Evolutionary conservation across 2,113 vertebrate genomes (phyloP), one percentile per base, ranked within the genome.

Genomic region (Chitala chitala): DNA sequence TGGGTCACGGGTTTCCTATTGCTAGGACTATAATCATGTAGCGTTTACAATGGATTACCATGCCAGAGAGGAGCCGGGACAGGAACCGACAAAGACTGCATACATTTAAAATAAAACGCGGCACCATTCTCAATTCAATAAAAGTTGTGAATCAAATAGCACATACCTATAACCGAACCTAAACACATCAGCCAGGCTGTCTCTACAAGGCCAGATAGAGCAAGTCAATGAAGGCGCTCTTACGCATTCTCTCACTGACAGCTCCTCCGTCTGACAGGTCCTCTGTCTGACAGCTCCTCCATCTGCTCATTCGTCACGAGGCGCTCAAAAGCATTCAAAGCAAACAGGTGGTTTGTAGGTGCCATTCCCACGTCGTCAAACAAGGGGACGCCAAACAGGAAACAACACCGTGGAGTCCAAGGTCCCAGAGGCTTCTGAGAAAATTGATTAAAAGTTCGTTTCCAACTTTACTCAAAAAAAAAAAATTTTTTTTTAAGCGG

Each of bases 391-490:
- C 82, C 74, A 85, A 78, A 82, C 70, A 36, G 87, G 89, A 89
- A 89, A 86, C 87, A 79, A 85, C 88, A 86, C 83, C 86, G 86
- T 70, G 85, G 85, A 83, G 83, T 86, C 85, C 83, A n/a, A n/a
- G n/a, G 88, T 85, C 87, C 89, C 85, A 68, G 71, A 86, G 88
- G 85, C 82, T 81, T 42, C 3, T 63, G 87, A 86, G 87, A 84
- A 89, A 91, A 91, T 91, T 88, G 88, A 91, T 91, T 91, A 90
- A 90, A 92, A 92, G 89, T 90, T 91, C 89, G 89, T 90, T 91
- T 92, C 90, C 89, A 73, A 64, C 88, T 90, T 91, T 87, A 86
- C 86, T 90, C 86, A 84, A 86, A 86, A 86, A 87, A 88, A 89
- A 90, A 89, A 90, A n/a, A n/a, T n/a, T n/a, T n/a, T n/a, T n/a